phyloP scores from a whole-genome alignment of 2,113 vertebrate genomes.

The Grammomys dolichurus region DNA sequence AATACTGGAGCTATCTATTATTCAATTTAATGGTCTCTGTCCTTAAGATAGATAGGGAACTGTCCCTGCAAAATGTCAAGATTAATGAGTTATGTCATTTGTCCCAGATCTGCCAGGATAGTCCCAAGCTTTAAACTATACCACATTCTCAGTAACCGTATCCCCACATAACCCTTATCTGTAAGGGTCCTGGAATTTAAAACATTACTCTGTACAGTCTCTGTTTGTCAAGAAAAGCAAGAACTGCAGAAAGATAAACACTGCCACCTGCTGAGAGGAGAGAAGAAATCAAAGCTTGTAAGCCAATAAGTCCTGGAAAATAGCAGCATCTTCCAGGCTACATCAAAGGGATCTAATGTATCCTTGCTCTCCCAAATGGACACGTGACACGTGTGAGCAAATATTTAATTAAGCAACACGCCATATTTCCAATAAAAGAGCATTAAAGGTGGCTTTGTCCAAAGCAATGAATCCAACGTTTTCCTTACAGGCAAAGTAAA shows the following conservation, averaged over 20 bases:
- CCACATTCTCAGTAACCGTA: background rate
- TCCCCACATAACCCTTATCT: background rate
- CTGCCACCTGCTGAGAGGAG: conserved; percentile 64
- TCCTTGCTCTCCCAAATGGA: background rate
- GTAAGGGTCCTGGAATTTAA: background rate
- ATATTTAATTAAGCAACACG: background rate
- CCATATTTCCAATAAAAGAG: background rate
- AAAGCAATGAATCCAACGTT: background rate
- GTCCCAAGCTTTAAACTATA: background rate
- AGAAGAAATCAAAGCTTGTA: background rate
- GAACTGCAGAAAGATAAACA: conserved; percentile 58
- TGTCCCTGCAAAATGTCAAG: background rate
- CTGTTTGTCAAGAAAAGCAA: background rate
- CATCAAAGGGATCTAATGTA: background rate
- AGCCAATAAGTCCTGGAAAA: background rate
- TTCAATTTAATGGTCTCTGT: background rate
- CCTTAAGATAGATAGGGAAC: background rate
- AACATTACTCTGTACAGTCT: background rate
- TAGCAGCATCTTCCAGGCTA: background rate
- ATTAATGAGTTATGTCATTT: conserved; percentile 32
- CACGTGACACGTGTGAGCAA: background rate
- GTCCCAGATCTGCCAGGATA: conserved; percentile 27
- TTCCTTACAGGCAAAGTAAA: background rate
- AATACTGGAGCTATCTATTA: background rate
- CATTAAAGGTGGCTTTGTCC: background rate